Conservation (phyloP, 2,888 invertebrate species). For the Diloba caeruleocephala region DNA sequence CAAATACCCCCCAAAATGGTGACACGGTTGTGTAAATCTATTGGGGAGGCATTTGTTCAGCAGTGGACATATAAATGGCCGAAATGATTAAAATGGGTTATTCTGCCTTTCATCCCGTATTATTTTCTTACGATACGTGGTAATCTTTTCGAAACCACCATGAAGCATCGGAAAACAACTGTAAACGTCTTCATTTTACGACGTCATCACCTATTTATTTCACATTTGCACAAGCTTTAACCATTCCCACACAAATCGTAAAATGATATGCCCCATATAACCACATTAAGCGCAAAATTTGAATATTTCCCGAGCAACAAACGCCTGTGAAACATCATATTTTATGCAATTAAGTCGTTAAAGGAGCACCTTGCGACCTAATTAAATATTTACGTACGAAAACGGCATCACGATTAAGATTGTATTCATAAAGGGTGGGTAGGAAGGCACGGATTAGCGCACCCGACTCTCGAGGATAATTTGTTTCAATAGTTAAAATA, state of each 20-base stretch:
- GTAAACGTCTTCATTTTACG: conserved; percentile 5
- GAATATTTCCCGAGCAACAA: conserved; percentile 34
- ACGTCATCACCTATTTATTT: neutral
- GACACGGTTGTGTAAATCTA: no score
- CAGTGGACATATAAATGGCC: no score
- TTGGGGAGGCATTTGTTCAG: no score
- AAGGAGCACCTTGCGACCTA: conserved; percentile 70
- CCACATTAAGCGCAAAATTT: conserved; percentile 26
- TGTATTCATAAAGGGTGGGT: conserved; percentile 69
- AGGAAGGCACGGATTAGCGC: conserved; percentile 23
- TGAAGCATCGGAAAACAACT: neutral
- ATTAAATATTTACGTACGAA: conserved; percentile 81
- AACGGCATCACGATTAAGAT: conserved; percentile 75
- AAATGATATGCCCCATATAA: conserved; percentile 20
- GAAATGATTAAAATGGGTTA: no score
- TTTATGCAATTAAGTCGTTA: conserved; percentile 76
- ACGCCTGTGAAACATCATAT: conserved; percentile 62
- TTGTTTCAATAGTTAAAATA: no score
- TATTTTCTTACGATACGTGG: no score
- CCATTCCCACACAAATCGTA: conserved; percentile 12
- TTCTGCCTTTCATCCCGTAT: no score
- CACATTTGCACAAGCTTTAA: conserved; percentile 4
- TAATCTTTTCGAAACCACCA: no score
- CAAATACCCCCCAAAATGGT: no score
- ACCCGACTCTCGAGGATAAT: conserved; percentile 14